Evolutionary conservation across 2,113 vertebrate species (phyloP).

Genomic region (Actenoides hombroni): DNA sequence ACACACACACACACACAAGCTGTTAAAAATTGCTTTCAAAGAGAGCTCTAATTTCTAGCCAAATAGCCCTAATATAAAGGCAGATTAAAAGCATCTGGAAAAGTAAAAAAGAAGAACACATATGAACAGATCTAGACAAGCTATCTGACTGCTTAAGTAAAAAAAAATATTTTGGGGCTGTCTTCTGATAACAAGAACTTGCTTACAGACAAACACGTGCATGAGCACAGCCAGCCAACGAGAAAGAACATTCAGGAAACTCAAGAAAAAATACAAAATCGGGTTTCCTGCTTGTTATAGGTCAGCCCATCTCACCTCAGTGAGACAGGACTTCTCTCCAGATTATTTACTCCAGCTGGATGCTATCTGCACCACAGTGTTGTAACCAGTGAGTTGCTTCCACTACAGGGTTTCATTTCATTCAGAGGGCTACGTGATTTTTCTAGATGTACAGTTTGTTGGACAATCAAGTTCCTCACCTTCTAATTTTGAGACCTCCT

Average conservation of each 20-base stretch:
- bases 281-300: background rate
- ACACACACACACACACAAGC: background rate
- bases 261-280: background rate
- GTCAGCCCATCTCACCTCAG: background rate
- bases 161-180: background rate
- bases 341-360: background rate
- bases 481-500: background rate
- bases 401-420: background rate
- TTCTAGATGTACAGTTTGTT: background rate
- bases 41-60: background rate
- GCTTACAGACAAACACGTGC: background rate
- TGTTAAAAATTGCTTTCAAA: background rate
- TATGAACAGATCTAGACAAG: background rate
- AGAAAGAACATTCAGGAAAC: background rate
- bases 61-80: background rate
- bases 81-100: background rate
- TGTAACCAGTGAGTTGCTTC: background rate
- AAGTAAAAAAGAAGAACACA: background rate
- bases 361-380: background rate
- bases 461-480: background rate
- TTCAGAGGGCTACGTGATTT: rapidly evolving
- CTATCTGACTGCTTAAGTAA: background rate
- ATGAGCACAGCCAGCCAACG: background rate
- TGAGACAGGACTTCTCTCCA: background rate
- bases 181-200: background rate